Conservation (phyloP, 2,113 vertebrate species). For the Phaethornis superciliosus region DNA sequence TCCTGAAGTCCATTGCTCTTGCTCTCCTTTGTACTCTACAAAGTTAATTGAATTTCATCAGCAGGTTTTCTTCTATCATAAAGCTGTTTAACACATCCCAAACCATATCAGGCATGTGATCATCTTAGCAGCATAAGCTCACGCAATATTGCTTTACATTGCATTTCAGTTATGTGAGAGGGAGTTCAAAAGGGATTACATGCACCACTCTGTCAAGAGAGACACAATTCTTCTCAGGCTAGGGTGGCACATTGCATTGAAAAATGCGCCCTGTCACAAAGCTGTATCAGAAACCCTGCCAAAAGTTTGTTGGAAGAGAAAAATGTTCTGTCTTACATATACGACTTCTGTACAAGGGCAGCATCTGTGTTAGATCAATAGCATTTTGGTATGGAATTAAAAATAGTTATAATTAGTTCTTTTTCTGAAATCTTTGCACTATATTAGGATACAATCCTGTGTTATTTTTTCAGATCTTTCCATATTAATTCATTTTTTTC, state of each 20-base stretch:
- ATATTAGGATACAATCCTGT: neutral
- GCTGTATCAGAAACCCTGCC: neutral
- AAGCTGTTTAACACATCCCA: neutral
- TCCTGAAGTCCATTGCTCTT: neutral
- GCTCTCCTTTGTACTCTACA: neutral
- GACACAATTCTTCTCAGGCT: neutral
- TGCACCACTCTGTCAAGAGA: neutral
- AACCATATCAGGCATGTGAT: neutral
- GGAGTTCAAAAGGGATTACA: neutral
- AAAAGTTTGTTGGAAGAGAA: neutral
- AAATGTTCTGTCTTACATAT: neutral
- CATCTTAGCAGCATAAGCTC: neutral
- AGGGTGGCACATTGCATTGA: neutral
- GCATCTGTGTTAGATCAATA: neutral
- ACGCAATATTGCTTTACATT: neutral
- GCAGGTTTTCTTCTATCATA: neutral
- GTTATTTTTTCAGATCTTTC: neutral
- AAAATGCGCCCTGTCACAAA: neutral
- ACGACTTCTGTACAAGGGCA: neutral
- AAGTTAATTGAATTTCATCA: constrained; percentile 18
- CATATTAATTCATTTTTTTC: neutral
- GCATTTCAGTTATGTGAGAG: neutral
- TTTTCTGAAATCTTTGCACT: neutral
- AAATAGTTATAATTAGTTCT: neutral
- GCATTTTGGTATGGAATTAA: neutral